Percentiles rank a stretch among this genome's conserved stretches.
Evolutionary conservation across 2,888 invertebrate genomes (phyloP).

Genomic region (Tryphoninae sp.): DNA sequence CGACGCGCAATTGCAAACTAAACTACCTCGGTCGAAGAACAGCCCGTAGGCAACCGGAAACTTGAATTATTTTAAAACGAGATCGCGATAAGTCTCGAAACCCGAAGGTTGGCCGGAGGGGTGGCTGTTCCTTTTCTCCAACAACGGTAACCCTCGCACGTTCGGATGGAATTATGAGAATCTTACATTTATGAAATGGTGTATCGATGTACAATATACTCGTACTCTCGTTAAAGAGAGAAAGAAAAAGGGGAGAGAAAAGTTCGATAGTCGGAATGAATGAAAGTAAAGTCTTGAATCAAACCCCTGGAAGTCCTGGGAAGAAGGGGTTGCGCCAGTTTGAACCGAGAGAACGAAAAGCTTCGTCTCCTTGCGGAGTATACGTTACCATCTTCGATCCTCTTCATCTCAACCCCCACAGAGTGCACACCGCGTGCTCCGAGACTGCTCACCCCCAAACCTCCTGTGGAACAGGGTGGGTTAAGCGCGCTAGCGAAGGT

Average conservation of each 20-base stretch:
- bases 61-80: conserved; percentile 74
- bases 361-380: conserved; percentile 14
- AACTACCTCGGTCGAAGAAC: conserved; percentile 63
- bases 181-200: background rate
- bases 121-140: conserved; percentile 40
- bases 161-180: background rate
- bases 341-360: conserved; percentile 40
- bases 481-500: conserved; percentile 25
- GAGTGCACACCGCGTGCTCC: conserved; percentile 19
- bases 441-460: conserved; percentile 30
- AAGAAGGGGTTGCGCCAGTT: conserved; percentile 17
- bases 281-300: conserved; percentile 50
- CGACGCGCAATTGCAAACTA: conserved; percentile 67
- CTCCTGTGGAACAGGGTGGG: conserved; percentile 2
- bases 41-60: conserved; percentile 60
- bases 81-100: conserved; percentile 69
- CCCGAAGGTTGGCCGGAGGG: conserved; percentile 51
- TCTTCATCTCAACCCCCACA: background rate
- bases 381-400: background rate
- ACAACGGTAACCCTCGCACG: background rate
- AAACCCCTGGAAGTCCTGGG: conserved; percentile 13
- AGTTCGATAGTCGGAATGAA: conserved; percentile 30
- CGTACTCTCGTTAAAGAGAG: conserved; percentile 4
- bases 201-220: conserved; percentile 18
- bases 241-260: conserved; percentile 19